Conservation (phyloP, 2,888 invertebrate genomes). For the Incurvaria masculella region DNA sequence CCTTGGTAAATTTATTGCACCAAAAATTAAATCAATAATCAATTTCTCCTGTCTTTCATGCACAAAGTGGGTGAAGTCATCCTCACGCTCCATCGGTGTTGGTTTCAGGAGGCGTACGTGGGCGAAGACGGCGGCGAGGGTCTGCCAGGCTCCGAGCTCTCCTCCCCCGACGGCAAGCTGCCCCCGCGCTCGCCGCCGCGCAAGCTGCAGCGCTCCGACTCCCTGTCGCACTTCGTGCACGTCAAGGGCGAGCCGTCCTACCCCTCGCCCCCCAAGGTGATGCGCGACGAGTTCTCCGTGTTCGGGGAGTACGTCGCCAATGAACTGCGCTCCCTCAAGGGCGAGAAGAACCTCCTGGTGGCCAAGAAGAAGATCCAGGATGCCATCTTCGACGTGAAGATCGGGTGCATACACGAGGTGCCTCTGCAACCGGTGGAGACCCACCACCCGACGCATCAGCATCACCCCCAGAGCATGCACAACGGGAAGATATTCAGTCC, state of each 20-base stretch:
- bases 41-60: too few relatives aligned
- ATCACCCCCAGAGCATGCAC: constrained; percentile 25
- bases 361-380: constrained; percentile 61
- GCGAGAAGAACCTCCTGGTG: constrained; percentile 51
- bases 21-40: too few relatives aligned
- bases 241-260: constrained; percentile 28
- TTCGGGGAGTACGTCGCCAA: constrained; percentile 61
- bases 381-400: constrained; percentile 58
- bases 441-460: constrained; percentile 24
- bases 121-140: constrained; percentile 20
- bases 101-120: constrained; percentile 32
- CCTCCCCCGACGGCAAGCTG: constrained; percentile 27
- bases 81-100: too few relatives aligned
- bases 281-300: constrained; percentile 53
- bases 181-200: constrained; percentile 28
- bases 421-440: constrained; percentile 22
- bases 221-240: constrained; percentile 24
- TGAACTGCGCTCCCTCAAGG: constrained; percentile 54
- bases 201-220: constrained; percentile 30
- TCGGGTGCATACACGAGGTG: constrained; percentile 49
- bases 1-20: too few relatives aligned
- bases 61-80: too few relatives aligned
- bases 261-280: constrained; percentile 20
- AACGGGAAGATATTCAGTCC: constrained; percentile 34
- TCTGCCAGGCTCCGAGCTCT: constrained; percentile 22